phyloP scores from a whole-genome alignment of 2,888 invertebrate genomes.

The Coelopa pilipes region DNA sequence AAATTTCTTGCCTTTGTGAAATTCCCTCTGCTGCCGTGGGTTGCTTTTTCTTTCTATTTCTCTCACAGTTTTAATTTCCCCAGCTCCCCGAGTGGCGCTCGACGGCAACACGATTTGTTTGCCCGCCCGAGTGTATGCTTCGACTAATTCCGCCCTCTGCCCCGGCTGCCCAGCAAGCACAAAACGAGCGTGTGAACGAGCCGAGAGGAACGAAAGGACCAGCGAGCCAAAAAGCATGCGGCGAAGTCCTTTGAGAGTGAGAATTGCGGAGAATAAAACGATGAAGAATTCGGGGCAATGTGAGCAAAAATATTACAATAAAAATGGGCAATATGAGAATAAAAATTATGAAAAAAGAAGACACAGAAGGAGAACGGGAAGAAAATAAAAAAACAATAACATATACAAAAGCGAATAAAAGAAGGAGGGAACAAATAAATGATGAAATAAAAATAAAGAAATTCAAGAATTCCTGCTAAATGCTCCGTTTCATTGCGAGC shows the following conservation, averaged over 20 bases:
- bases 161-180: too few relatives aligned
- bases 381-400: background rate
- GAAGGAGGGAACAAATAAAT: too few relatives aligned
- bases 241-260: conserved; percentile 31
- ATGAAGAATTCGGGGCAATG: background rate
- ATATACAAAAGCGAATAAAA: background rate
- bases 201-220: conserved; percentile 1
- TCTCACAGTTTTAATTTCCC: conserved; percentile 20
- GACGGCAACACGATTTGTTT: conserved; percentile 23
- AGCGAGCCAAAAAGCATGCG: conserved; percentile 32
- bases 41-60: too few relatives aligned
- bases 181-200: background rate
- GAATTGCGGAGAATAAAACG: background rate
- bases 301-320: background rate
- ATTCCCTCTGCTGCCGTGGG: too few relatives aligned
- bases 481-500: conserved; percentile 38
- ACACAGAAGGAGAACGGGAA: background rate
- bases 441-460: conserved; percentile 36
- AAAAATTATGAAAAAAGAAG: background rate
- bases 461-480: conserved; percentile 32
- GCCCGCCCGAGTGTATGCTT: conserved; percentile 48
- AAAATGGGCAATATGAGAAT: background rate
- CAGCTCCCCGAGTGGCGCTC: conserved; percentile 21
- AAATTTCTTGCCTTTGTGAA: too few relatives aligned
- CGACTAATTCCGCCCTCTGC: too few relatives aligned